Evolutionary conservation across 2,888 invertebrate genomes (phyloP), one percentile per base, ranked within the genome.

Genomic region (Meteorus cinctellus): DNA sequence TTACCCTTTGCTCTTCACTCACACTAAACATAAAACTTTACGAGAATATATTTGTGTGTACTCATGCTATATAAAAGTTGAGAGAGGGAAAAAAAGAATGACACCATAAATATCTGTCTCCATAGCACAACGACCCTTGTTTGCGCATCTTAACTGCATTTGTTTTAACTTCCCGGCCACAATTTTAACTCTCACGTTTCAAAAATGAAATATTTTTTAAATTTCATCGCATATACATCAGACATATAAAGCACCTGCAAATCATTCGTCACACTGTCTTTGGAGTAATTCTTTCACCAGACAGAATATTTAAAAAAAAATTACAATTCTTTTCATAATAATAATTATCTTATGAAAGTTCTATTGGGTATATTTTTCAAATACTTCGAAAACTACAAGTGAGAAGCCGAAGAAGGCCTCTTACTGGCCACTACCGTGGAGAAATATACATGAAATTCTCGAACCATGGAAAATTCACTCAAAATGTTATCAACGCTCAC

Each of bases 61-160:
- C n/a, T 6, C n/a, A 19, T 55, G 19, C 12, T 63, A 31, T 34
- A 63, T 63, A 63, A 63, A 63, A 34, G 27, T n/a, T 41, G 41
- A 41, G 36, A 41, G 29, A 66, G 19, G 19, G 36, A 41, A 41
- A 65, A 67, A 31, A 68, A 31, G 29, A 68, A 66, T 55, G 71
- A 74, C 62, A 79, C 80, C 78, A 81, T 81, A 68, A 68, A 84
- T 83, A 83, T 82, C 82, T 82, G 81, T 83, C 80, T 77, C 51
- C 19, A 60, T 48, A 79, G 76, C 77, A 65, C 81, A 80, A 79
- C 79, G 80, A 80, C 67, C 78, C 80, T 82, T 85, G 82, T 85
- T 84, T 84, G 82, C 83, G 68, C 19, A 78, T 79, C 80, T 85
- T 84, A 84, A 85, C 82, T 81, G 80, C 82, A 82, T 82, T 55